phyloP scores from a whole-genome alignment of 2,113 vertebrate species.

The Bos taurus region ARS-UCD2.0 NC_037339.1:65693001-65693500 shows the following conservation, averaged over 20 bases:
- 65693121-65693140: background rate
- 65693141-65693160: background rate
- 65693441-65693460: background rate
- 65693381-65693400: background rate
- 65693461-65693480: background rate
- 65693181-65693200: background rate
- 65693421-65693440: background rate
- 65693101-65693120: background rate
- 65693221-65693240: background rate
- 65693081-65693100: background rate
- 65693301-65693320: background rate
- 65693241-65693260: background rate
- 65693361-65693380: background rate
- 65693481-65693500: background rate
- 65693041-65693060: background rate
- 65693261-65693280: background rate
- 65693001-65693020: constrained; percentile 56
- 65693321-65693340: background rate
- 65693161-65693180: background rate
- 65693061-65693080: background rate
- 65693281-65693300: background rate
- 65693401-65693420: background rate
- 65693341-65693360: background rate
- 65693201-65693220: background rate
- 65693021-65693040: background rate